phyloP scores from a whole-genome alignment of 2,113 vertebrate species.

The Xenopus tropicalis region DNA sequence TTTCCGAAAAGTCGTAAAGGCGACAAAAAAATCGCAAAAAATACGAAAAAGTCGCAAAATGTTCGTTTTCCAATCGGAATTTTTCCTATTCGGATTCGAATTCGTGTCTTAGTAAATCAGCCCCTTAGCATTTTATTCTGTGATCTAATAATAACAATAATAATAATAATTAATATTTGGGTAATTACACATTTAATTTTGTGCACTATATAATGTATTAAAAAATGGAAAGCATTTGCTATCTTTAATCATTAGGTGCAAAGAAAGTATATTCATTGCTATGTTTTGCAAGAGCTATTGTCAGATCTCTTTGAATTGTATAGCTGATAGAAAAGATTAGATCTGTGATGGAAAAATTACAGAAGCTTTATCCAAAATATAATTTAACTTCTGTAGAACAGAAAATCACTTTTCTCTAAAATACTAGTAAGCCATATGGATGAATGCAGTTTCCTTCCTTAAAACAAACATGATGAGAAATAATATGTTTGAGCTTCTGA shows the following conservation, averaged over 20 bases:
- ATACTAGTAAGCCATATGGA: conserved; percentile 7
- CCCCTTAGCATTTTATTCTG: too few species aligned
- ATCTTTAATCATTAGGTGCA: conserved; percentile 8
- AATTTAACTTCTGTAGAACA: conserved; percentile 7
- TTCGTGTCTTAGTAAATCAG: too few species aligned
- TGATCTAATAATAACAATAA: too few species aligned
- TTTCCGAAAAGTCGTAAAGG: too few species aligned
- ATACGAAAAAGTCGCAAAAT: too few species aligned
- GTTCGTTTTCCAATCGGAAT: too few species aligned
- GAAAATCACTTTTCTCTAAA: conserved; percentile 16
- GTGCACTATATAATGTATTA: not conserved
- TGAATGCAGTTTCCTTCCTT: not conserved
- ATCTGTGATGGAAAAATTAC: conserved; percentile 30
- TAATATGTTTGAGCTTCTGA: too few species aligned
- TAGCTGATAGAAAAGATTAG: conserved; percentile 33
- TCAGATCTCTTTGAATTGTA: not conserved
- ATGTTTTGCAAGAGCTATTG: conserved; percentile 10
- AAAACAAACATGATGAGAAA: too few species aligned
- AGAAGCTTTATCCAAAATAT: conserved; percentile 15
- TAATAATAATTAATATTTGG: too few species aligned
- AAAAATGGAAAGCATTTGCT: conserved; percentile 1
- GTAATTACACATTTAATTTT: too few species aligned
- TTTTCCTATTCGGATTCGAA: too few species aligned
- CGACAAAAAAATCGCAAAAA: too few species aligned
- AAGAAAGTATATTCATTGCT: conserved; percentile 14